phyloP scores from a whole-genome alignment of 2,888 invertebrate species.

The Craniophora ligustri region DNA sequence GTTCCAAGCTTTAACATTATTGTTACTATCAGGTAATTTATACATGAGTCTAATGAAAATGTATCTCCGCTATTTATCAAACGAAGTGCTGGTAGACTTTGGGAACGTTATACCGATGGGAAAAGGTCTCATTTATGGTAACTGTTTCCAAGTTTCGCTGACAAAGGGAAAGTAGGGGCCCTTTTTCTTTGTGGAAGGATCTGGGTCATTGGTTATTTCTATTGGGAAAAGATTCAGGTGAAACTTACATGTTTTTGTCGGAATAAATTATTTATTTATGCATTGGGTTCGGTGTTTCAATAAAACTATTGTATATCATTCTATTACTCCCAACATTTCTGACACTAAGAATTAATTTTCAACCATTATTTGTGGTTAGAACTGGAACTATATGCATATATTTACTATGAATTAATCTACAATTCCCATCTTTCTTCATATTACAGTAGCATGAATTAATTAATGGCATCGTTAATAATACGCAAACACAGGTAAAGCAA shows the following conservation, averaged over 20 bases:
- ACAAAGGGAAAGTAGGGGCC: constrained; percentile 71
- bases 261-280: constrained; percentile 39
- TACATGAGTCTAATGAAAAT: constrained; percentile 71
- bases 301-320: constrained; percentile 5
- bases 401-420: constrained; percentile 10
- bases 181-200: constrained; percentile 69
- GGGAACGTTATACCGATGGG: constrained; percentile 58
- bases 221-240: constrained; percentile 59
- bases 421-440: constrained; percentile 1
- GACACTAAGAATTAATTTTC: too few species aligned
- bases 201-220: constrained; percentile 78
- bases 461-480: constrained; percentile 35
- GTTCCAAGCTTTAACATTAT: constrained; percentile 37
- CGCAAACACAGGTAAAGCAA: constrained; percentile 47
- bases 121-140: constrained; percentile 69
- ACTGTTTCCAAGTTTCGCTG: constrained; percentile 75
- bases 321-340: neutral
- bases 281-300: constrained; percentile 27
- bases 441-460: constrained; percentile 18
- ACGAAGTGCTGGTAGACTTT: constrained; percentile 58
- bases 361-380: too few species aligned
- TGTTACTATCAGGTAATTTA: constrained; percentile 55
- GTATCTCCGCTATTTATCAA: constrained; percentile 79
- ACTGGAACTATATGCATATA: too few species aligned
- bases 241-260: constrained; percentile 42